These are phyloP conservation scores for Alethe diademata DNA, from an alignment of 2,113 vertebrate species.

Conservation along the genomic window DNA sequence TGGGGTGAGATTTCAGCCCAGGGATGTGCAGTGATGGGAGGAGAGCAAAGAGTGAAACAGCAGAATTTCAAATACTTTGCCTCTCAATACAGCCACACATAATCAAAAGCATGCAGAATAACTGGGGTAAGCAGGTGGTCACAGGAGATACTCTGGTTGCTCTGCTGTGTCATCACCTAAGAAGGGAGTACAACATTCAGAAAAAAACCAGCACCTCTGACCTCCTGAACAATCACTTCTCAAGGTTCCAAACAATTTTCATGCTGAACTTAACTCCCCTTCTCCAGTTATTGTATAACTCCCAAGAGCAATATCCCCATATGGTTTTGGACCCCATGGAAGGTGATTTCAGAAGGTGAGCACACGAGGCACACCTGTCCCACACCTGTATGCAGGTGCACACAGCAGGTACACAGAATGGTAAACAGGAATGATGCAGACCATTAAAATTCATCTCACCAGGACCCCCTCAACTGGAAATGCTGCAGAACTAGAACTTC, in stretches of 20 bases:
- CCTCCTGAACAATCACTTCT: not conserved
- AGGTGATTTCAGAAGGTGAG: not conserved
- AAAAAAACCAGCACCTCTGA: fast-evolving
- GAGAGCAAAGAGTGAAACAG: not conserved
- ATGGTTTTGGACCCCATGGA: not conserved
- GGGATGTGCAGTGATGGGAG: not conserved
- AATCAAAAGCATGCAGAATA: not conserved
- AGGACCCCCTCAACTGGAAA: not conserved
- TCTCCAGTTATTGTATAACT: not conserved
- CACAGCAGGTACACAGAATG: not conserved
- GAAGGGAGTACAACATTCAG: not conserved
- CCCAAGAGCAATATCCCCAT: not conserved
- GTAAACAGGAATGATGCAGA: not conserved
- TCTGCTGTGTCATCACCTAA: not conserved
- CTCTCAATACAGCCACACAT: not conserved
- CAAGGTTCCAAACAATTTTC: not conserved
- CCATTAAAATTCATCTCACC: not conserved
- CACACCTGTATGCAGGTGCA: not conserved
- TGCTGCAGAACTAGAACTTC: not conserved
- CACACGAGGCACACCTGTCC: not conserved
- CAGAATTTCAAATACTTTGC: not conserved
- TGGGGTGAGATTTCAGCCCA: not conserved
- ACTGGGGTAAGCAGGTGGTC: not conserved
- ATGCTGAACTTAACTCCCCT: not conserved
- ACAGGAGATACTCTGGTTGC: not conserved